phyloP scores from a whole-genome alignment of 64 coral and sea anemone species.

The Montipora efflorescens region DNA sequence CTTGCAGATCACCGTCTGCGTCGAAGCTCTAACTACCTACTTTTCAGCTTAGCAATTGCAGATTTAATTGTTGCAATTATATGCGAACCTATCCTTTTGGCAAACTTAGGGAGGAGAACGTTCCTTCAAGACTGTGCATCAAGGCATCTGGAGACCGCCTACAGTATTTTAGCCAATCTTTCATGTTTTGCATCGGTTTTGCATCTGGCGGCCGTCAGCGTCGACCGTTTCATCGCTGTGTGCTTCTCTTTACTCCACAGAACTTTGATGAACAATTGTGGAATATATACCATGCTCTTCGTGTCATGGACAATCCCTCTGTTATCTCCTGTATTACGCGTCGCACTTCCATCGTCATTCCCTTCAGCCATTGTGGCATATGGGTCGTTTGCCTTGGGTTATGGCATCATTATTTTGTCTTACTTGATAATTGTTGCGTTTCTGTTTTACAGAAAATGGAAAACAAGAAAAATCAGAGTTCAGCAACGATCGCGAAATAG shows the following conservation, averaged over 20 bases:
- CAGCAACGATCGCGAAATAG: not conserved
- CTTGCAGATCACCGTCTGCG: slow-evolving; percentile 10
- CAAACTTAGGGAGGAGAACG: not conserved
- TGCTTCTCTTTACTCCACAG: slow-evolving; percentile 1
- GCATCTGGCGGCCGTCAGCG: not conserved
- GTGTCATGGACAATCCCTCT: not conserved
- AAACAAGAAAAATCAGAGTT: not conserved
- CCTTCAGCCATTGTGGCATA: not conserved
- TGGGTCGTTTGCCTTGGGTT: not conserved
- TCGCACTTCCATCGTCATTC: not conserved
- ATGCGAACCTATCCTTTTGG: slow-evolving; percentile 1
- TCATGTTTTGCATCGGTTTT: not conserved
- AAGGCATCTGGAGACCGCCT: not conserved
- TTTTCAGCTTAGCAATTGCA: slow-evolving; percentile 23
- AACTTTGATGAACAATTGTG: not conserved
- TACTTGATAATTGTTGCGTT: not conserved
- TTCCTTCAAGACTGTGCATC: slow-evolving; percentile 1
- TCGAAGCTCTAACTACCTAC: slow-evolving; percentile 9
- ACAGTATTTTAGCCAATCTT: not conserved
- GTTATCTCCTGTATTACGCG: not conserved
- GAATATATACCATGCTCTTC: not conserved
- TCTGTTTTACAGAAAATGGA: not conserved
- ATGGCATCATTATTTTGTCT: not conserved
- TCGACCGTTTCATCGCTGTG: slow-evolving; percentile 12
- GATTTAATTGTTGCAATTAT: slow-evolving; percentile 36